A percentile compares a stretch with the other conserved stretches of the same genome.
phyloP scores from a whole-genome alignment of 2,797 vertebrate genomes.

The Halcyon leucocephala region DNA sequence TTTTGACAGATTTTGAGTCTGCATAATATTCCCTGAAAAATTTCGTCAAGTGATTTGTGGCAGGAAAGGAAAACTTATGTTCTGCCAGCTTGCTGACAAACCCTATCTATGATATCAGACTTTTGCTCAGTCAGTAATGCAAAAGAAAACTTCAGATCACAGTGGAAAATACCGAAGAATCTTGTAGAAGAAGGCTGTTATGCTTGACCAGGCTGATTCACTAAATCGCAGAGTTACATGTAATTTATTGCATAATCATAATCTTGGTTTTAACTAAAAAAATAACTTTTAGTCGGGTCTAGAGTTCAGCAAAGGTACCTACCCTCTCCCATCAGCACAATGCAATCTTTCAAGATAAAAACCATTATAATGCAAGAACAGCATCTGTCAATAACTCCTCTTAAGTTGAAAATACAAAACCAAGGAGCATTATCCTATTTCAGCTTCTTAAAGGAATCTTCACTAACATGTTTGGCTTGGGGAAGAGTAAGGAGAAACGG shows the following conservation, averaged over 20 bases:
- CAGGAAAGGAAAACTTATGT: constrained; percentile 41
- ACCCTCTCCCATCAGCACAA: not conserved
- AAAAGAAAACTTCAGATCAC: constrained; percentile 10
- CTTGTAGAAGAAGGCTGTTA: not conserved
- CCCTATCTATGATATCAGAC: not conserved
- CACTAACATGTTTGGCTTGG: not conserved
- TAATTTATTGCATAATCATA: not conserved
- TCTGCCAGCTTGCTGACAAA: constrained; percentile 61
- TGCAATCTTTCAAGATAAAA: not conserved
- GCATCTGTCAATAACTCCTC: not conserved
- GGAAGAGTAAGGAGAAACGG: not conserved
- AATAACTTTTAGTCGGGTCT: not conserved
- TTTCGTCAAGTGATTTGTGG: constrained; percentile 49
- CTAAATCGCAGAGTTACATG: not conserved
- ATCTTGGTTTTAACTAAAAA: not conserved
- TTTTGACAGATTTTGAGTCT: constrained; percentile 64
- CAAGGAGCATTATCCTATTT: not conserved
- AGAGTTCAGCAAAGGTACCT: not conserved
- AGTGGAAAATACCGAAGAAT: not conserved
- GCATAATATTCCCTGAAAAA: constrained; percentile 55
- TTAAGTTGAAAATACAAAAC: not conserved
- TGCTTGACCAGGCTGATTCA: not conserved
- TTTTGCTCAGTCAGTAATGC: constrained; percentile 35
- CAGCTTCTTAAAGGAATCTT: not conserved
- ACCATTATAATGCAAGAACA: not conserved